Evolutionary conservation across 2,888 invertebrate genomes (phyloP), one percentile per base, ranked within the genome.

Genomic region (Orchestes rusci): DNA sequence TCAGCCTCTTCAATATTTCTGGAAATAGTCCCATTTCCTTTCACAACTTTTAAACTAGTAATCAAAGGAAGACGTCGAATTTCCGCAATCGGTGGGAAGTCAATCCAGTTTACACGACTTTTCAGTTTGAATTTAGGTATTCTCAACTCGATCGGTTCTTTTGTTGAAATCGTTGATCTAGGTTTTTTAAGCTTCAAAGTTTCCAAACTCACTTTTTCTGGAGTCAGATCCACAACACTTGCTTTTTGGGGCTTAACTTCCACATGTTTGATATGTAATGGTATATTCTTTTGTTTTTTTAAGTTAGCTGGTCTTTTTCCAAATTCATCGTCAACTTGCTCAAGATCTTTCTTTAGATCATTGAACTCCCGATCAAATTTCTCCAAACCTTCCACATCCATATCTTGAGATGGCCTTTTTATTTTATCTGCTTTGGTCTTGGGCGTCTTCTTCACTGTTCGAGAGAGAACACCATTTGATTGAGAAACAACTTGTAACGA

Each of bases 91-190:
- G 68, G 65, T 40, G 70, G 68, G 53, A 71, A 71, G 39, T 70
- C 69, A 1, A 73, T 62, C 54, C 73, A 74, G 34, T 69, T 73
- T 13, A 85, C 81, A 53, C 81, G 73, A 62, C 84, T 85, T 58
- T 82, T 83, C 3, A 86, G 66, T 60, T 80, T 74, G 32, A 83
- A 70, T 63, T 80, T 82, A 1, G 82, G 84, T 39, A 83, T 64
- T 54, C 52, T 55, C 2, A 56, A 57, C 38, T 53, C 45, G 33
- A 49, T 53, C 3, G 53, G 51, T 51, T 58, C 59, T 50, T 58
- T 59, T 48, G 58, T 59, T 8, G 57, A 47, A 3, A 56, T 51
- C 39, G 44, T 39, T 35, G 56, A 55, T 44, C 55, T 54, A 3
- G 60, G 56, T 53, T 64, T 65, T 33, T 62, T 66, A 5, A 85